Evolutionary conservation across 2,888 invertebrate genomes (phyloP), one percentile per base, ranked within the genome.

Genomic region (Trimorus sp.): DNA sequence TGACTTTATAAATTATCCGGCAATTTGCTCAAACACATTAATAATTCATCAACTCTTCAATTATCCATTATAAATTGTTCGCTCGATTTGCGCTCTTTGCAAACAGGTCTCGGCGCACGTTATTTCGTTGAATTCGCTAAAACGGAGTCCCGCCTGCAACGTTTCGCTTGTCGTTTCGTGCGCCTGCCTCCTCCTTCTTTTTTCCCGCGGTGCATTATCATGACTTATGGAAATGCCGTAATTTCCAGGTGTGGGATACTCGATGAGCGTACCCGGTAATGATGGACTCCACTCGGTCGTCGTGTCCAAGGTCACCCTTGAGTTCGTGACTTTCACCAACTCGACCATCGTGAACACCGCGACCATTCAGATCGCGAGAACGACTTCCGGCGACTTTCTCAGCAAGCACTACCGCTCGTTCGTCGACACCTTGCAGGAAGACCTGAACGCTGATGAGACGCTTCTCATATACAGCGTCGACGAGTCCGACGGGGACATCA

Each of bases 261-360:
- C 96, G 0, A 93, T 98, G 86, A 95, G 95, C 40, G 94, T 98
- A 0, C 94, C 95, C 8, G 98, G 98, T 0, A 97, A 96, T 90
- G 99, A 99, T 92, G 98, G 98, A 0, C 94, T 95, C 85, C 97
- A 98, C 89, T 93, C 94, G 73, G 96, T 97, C 91, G 98, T 98
- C 0, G 93, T 95, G n/a, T 98, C 98, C 0, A 96, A 96, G 7
- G 95, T 98, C 3, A 96, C 95, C 6, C 94, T 98, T 0, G 96
- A 97, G 89, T 97, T 97, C 88, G 93, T 96, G 65, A 93, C 94
- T 3, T 97, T 98, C 89, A 95, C 95, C 85, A 97, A 98, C 89
- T 92, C 92, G 12, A 98, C 98, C 0, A 94, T 98, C 5, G 95
- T 96, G 70, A 96, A 97, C 90, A 97, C 97, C 9, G 93, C 98